Percentiles rank a stretch among this genome's conserved stretches.
Evolutionary conservation across 2,797 vertebrate genomes (phyloP).

Genomic region (Cossypha caffra): DNA sequence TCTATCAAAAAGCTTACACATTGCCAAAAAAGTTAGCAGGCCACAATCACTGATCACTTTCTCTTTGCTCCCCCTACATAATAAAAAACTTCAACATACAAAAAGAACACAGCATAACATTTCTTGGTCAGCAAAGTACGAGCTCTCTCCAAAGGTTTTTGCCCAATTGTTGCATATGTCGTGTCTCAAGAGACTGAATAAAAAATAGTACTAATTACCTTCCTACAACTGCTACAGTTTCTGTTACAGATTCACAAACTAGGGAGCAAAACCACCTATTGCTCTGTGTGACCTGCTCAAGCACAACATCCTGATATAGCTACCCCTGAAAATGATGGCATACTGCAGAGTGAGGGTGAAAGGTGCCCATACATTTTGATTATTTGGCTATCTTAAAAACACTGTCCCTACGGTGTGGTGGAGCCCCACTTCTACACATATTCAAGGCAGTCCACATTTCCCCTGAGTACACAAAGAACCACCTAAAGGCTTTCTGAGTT

Average conservation of each 20-base stretch:
- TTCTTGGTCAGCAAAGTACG: neutral
- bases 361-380: neutral
- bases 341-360: neutral
- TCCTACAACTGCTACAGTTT: neutral
- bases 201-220: neutral
- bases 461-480: rapidly evolving
- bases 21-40: neutral
- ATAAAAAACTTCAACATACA: neutral
- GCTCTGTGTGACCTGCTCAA: neutral
- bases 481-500: neutral
- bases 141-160: neutral
- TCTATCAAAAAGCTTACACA: neutral
- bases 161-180: neutral
- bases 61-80: neutral
- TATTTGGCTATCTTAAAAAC: neutral
- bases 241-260: neutral
- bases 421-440: neutral
- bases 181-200: neutral
- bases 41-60: neutral
- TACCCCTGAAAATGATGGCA: neutral
- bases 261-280: neutral
- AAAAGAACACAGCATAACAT: neutral
- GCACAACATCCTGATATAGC: neutral
- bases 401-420: rapidly evolving
- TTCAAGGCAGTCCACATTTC: neutral